phyloP scores from a whole-genome alignment of 1,140 invertebrate genomes.

The Philotrypesis tridentata region DNA sequence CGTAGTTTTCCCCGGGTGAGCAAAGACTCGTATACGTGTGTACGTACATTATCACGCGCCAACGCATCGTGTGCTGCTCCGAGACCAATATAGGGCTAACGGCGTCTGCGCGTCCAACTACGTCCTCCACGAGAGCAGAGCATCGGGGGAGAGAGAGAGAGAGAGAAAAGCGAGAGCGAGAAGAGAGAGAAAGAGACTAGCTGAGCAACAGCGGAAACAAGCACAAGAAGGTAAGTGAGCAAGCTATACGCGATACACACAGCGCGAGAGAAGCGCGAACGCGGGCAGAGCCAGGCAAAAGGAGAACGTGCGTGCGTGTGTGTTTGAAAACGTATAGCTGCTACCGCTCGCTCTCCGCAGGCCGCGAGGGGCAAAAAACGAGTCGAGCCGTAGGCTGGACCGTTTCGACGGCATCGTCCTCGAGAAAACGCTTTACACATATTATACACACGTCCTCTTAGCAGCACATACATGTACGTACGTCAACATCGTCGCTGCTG shows the following conservation, averaged over 20 bases:
- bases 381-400: not conserved
- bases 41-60: not conserved
- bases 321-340: conserved; percentile 23
- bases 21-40: not conserved
- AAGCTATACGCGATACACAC: not conserved
- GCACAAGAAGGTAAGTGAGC: conserved; percentile 8
- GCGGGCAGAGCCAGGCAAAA: not conserved
- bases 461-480: conserved; percentile 18
- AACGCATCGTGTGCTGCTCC: not conserved
- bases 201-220: not conserved
- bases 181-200: not conserved
- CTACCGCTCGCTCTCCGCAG: not conserved
- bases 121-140: not conserved
- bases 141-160: not conserved
- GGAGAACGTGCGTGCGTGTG: conserved; percentile 31
- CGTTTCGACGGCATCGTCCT: not conserved
- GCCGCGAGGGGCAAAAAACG: not conserved
- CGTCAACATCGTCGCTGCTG: conserved; percentile 39
- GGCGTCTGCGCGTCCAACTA: not conserved
- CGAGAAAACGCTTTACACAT: not conserved
- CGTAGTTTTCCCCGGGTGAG: not conserved
- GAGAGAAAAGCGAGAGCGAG: not conserved
- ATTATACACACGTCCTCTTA: conserved; percentile 18
- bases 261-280: conserved; percentile 18
- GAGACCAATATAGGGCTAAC: not conserved